Base-by-base conservation (phyloP, 2,888 invertebrate genomes). In the Tineola bisselliella region DNA sequence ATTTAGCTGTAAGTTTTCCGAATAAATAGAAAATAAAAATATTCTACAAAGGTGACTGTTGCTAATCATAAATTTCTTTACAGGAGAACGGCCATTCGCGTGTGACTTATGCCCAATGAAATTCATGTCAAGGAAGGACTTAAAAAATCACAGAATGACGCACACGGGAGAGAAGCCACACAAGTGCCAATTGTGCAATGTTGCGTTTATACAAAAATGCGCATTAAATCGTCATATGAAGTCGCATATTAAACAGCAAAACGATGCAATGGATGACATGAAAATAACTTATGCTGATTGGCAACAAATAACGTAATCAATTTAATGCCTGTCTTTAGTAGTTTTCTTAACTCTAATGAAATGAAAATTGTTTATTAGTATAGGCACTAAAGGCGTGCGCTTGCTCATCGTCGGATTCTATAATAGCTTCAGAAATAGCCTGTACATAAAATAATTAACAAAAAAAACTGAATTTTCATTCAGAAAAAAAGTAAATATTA, bases 201-300 rank as follows among this genome's bases (percentile, higher is more conserved):
- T 95, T 77, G 95, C 95, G 0, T 96, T 96, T 79, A 96, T 96
- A 76, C 94, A 95, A 81, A 90, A 96, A 67, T 96, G 97, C 83
- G 97, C 97, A 67, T 88, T 97, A 12, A 96, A 96, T 31, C 92
- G 97, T 69, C 96, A 97, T 79, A 95, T 96, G 96, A 95, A 95
- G 79, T 93, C 94, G 30, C 93, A 94, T 78, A 93, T 94, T 68
- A 93, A 92, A 75, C 94, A 33, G 12, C 60, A 60, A 44, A 13
- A 30, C 6, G 19, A 44, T 12, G 17, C 58, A n/a, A 33, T 58
- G 1, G 58, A 58, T 8, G 30, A 57, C 1, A 25, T 57, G 8
- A 57, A 18, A 25, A 30, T 57, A 8, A n/a, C 57, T 2, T 57
- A 57, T 25, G 10, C 57, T 19, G 57, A 57, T 25, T 57, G 57